Evolutionary conservation across 2,113 vertebrate genomes (phyloP).

Genomic region (Tenrec ecaudatus): DNA sequence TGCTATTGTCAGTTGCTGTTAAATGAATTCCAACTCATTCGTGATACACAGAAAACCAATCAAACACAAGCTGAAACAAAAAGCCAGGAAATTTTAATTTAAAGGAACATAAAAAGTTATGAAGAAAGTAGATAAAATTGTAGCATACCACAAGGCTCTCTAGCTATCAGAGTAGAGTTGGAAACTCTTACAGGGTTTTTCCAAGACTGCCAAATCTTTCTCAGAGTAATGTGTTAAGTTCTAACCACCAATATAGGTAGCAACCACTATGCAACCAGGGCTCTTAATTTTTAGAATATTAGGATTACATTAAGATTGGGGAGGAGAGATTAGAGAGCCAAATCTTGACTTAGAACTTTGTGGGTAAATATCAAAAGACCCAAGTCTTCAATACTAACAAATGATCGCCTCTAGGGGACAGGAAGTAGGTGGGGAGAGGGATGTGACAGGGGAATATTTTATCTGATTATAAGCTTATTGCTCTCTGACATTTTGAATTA

Average conservation of each 20-base stretch:
- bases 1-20: background rate
- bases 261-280: background rate
- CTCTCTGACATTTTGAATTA: conserved; percentile 49
- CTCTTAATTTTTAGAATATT: background rate
- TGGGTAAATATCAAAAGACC: background rate
- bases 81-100: conserved; percentile 30
- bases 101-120: background rate
- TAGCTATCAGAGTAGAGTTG: background rate
- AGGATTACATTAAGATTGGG: background rate
- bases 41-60: background rate
- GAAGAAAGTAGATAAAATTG: conserved; percentile 34
- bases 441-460: background rate
- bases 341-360: background rate
- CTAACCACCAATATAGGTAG: background rate
- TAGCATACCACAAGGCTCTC: background rate
- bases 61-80: background rate
- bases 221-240: background rate
- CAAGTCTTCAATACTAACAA: background rate
- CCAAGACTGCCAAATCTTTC: background rate
- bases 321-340: background rate
- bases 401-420: background rate
- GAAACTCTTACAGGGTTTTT: background rate
- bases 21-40: background rate
- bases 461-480: conserved; percentile 9
- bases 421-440: background rate